phyloP scores from a whole-genome alignment of 2,888 invertebrate genomes.

The Campoletis raptor region DNA sequence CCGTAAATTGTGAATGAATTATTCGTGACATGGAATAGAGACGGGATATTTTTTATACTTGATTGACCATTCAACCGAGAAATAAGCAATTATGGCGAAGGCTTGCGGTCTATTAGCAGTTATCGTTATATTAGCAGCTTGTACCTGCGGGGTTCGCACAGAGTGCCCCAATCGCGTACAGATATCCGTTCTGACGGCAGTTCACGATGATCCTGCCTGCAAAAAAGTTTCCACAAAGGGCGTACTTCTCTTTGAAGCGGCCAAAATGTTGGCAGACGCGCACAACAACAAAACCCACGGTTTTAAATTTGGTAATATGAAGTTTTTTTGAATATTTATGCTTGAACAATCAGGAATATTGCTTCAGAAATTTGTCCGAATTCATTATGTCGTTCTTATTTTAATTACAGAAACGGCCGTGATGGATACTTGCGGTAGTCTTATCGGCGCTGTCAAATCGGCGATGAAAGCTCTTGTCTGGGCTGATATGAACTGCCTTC shows the following conservation, averaged over 20 bases:
- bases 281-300: conserved; percentile 80
- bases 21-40: conserved; percentile 27
- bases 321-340: neutral
- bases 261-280: conserved; percentile 76
- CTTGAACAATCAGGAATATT: neutral
- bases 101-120: conserved; percentile 69
- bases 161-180: conserved; percentile 76
- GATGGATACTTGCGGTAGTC: conserved; percentile 84
- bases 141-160: conserved; percentile 80
- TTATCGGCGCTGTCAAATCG: conserved; percentile 81
- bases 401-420: conserved; percentile 74
- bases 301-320: conserved; percentile 79
- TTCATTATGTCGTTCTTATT: neutral
- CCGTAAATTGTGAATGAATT: conserved; percentile 8
- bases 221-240: conserved; percentile 78
- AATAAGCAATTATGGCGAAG: conserved; percentile 62
- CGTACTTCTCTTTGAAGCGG: conserved; percentile 80
- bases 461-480: conserved; percentile 83
- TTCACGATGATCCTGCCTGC: conserved; percentile 81
- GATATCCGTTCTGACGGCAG: conserved; percentile 78
- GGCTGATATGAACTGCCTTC: conserved; percentile 82
- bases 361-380: neutral
- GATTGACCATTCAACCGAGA: neutral
- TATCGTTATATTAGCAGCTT: conserved; percentile 76
- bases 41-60: neutral